Evolutionary conservation across 2,113 vertebrate species (phyloP).

Genomic region (Callionymus lyra): DNA sequence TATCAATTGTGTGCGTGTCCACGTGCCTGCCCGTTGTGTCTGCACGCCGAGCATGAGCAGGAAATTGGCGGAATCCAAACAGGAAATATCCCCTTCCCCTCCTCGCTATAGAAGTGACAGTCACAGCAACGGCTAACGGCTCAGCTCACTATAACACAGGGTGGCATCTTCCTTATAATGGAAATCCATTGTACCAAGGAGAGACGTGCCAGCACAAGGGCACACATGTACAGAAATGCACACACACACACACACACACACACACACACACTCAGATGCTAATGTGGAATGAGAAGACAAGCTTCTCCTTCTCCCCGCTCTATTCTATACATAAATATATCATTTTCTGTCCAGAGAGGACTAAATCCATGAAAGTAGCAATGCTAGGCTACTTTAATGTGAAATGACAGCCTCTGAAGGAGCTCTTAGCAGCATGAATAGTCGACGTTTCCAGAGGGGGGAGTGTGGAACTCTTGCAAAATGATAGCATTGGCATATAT

Average conservation of each 20-base stretch:
- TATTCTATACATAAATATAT: constrained; percentile 50
- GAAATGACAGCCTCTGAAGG: constrained; percentile 50
- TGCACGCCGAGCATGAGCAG: constrained; percentile 28
- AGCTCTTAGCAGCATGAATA: constrained; percentile 33
- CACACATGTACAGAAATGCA: constrained; percentile 12
- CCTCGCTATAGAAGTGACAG: constrained; percentile 41
- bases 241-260: constrained; percentile 8
- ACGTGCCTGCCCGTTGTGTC: constrained; percentile 7
- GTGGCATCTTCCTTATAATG: constrained; percentile 48
- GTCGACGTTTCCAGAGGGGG: constrained; percentile 26
- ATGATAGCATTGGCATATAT: constrained; percentile 7
- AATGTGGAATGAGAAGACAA: constrained; percentile 28
- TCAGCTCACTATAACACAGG: constrained; percentile 34
- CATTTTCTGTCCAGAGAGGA: constrained; percentile 34
- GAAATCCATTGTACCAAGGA: constrained; percentile 41
- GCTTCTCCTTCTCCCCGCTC: constrained; percentile 34
- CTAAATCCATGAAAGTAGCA: constrained; percentile 39
- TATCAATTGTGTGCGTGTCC: constrained; percentile 40
- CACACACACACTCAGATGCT: constrained; percentile 10
- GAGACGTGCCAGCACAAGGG: constrained; percentile 4
- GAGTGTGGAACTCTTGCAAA: constrained; percentile 15
- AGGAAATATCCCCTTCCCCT: constrained; percentile 50
- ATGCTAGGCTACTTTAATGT: constrained; percentile 42
- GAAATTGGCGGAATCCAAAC: constrained; percentile 53
- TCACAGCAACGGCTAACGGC: too few species aligned